Base-by-base conservation (phyloP, 1,140 invertebrate species). In the Temnothorax nylanderi region DNA sequence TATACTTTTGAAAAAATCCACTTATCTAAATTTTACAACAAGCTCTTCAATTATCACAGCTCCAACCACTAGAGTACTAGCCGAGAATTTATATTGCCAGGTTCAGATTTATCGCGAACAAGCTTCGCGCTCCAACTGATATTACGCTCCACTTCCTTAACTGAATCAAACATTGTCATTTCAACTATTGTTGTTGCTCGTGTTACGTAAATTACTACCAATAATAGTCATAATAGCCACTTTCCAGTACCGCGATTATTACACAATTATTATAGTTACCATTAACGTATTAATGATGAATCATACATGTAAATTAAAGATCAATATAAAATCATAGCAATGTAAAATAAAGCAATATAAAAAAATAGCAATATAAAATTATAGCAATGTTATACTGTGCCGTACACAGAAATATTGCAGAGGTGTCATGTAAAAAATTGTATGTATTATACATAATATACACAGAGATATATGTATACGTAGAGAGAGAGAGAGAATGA, bases 91-190 rank as follows among this genome's bases (percentile, higher is more conserved):
- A 69, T 81, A 69, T 81, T 54, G 64, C 64, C 21, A 69, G 77
- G 34, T 69, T 41, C n/a, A 60, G 64, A 69, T 81, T 81, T 71
- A 81, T 81, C 77, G 47, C 47, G 34, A 60, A 34, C 44, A 81
- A 69, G 76, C 47, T 81, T 69, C 64, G 64, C 77, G 77, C 44
- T 34, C 21, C 64, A 51, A 54, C 77, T 71, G 77, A 81, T 81
- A 81, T 81, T 81, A 81, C 64, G 77, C 64, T 81, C 77, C 34
- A 81, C 37, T 81, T 81, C 77, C 64, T 81, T 71, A 81, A 69
- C 47, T 81, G 64, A 81, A 81, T 81, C 77, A 81, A 81, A 81
- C 65, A 81, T 81, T 81, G 65, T 81, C 64, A 41, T 81, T 81
- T 67, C n/a, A 4, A 21, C n/a, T 41, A 80, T 71, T 80, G 34